Conservation (phyloP, 2,797 vertebrate species). For the Sebastolobus altivelis region DNA sequence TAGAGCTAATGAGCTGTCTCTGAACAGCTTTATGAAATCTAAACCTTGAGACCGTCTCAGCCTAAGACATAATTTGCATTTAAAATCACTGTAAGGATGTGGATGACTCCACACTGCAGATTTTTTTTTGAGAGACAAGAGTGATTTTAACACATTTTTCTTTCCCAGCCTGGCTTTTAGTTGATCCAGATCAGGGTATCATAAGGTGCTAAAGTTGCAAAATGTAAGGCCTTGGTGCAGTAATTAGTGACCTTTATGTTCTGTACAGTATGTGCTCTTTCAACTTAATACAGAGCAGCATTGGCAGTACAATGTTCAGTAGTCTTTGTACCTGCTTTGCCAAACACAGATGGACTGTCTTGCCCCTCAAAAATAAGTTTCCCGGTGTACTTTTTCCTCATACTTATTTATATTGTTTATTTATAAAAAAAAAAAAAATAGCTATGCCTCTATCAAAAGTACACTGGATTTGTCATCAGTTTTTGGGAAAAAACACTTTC, state of each 20-base stretch:
- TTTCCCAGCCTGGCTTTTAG: not conserved
- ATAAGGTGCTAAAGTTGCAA: not conserved
- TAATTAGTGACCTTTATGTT: not conserved
- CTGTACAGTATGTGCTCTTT: not conserved
- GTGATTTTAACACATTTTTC: not conserved
- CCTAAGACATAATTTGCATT: slow-evolving; percentile 3
- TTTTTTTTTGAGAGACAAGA: not conserved
- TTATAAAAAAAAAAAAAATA: not conserved
- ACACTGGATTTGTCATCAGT: not conserved
- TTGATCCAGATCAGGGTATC: not conserved
- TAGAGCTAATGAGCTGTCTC: not conserved
- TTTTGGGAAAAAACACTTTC: not conserved
- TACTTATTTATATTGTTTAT: not conserved
- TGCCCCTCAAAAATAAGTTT: not conserved
- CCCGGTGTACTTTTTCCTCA: not conserved
- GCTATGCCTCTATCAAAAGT: not conserved
- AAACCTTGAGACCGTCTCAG: not conserved
- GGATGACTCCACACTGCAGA: not conserved
- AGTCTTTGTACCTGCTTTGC: not conserved
- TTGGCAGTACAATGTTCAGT: not conserved
- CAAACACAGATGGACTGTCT: not conserved
- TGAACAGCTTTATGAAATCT: slow-evolving; percentile 3
- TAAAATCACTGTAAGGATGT: not conserved
- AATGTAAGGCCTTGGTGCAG: not conserved
- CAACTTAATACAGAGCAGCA: not conserved